Conservation (phyloP, 2,888 invertebrate genomes). For the Drosophila acutilabella region DNA sequence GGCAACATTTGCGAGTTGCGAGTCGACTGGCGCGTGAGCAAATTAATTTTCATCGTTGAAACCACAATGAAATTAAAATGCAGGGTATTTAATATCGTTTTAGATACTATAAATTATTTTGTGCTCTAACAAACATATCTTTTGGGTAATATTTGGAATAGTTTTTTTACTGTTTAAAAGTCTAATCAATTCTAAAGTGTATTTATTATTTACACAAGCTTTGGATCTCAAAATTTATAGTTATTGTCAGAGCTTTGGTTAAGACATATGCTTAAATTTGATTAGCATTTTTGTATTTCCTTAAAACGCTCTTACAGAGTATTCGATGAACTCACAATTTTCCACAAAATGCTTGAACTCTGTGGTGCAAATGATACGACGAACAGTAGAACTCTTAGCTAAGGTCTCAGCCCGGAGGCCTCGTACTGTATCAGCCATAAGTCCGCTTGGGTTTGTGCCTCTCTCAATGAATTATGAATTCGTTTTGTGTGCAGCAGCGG, state of each 20-base stretch:
- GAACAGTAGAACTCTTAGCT: conserved; percentile 33
- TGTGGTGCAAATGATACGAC: conserved; percentile 63
- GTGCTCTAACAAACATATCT: neutral
- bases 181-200: no score
- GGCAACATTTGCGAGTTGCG: conserved; percentile 30
- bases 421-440: conserved; percentile 10
- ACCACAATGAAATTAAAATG: conserved; percentile 29
- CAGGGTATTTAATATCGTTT: no score
- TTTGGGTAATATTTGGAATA: no score
- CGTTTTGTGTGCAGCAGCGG: conserved; percentile 60
- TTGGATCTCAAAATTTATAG: no score
- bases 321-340: neutral
- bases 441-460: conserved; percentile 25
- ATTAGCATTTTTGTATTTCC: no score
- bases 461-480: conserved; percentile 75
- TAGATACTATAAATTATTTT: no score
- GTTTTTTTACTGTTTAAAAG: no score
- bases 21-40: conserved; percentile 72
- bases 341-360: conserved; percentile 27
- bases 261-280: no score
- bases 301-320: conserved; percentile 24
- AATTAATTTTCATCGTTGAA: conserved; percentile 72
- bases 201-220: no score
- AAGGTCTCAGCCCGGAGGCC: conserved; percentile 24
- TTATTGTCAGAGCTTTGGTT: no score